Percentiles rank a stretch among this genome's conserved stretches.
Conservation (phyloP, 2,113 vertebrate species). For the Syngnathoides biaculeatus region DNA sequence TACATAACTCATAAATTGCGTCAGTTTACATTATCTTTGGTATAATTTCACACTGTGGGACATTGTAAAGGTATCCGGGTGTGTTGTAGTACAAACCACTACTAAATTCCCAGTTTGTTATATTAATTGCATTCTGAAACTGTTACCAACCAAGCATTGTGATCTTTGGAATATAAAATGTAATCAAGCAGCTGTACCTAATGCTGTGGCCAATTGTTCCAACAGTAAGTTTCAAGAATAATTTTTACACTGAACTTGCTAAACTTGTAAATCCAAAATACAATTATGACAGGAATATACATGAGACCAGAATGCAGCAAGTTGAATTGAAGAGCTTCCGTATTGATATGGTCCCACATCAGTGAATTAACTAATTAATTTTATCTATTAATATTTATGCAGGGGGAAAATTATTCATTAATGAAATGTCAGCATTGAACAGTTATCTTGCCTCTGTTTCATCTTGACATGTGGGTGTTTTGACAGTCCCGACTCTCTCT, state of each 20-base stretch:
- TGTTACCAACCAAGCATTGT: not conserved
- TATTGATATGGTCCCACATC: slow-evolving; percentile 69
- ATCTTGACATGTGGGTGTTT: slow-evolving; percentile 67
- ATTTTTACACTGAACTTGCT: slow-evolving; percentile 11
- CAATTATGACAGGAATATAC: slow-evolving; percentile 56
- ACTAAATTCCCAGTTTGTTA: not conserved
- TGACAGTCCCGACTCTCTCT: slow-evolving; percentile 66
- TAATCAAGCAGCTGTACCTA: not conserved
- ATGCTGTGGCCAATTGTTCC: not conserved
- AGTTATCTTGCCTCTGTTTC: slow-evolving; percentile 61
- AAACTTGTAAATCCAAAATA: slow-evolving; percentile 33
- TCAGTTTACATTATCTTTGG: not conserved
- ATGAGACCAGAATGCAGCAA: slow-evolving; percentile 49
- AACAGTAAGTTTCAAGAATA: slow-evolving; percentile 20
- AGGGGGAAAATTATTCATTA: slow-evolving; percentile 70
- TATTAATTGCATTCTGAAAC: not conserved
- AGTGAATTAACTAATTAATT: slow-evolving; percentile 75
- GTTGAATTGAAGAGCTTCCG: slow-evolving; percentile 51
- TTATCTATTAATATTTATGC: slow-evolving; percentile 77
- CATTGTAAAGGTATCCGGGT: not conserved
- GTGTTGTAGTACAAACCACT: not conserved
- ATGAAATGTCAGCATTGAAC: slow-evolving; percentile 72
- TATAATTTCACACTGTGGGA: not conserved
- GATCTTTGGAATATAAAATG: not conserved
- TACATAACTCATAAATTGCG: not conserved